Conservation (phyloP, 2,888 invertebrate species). For the Blastobasis lacticolella region DNA sequence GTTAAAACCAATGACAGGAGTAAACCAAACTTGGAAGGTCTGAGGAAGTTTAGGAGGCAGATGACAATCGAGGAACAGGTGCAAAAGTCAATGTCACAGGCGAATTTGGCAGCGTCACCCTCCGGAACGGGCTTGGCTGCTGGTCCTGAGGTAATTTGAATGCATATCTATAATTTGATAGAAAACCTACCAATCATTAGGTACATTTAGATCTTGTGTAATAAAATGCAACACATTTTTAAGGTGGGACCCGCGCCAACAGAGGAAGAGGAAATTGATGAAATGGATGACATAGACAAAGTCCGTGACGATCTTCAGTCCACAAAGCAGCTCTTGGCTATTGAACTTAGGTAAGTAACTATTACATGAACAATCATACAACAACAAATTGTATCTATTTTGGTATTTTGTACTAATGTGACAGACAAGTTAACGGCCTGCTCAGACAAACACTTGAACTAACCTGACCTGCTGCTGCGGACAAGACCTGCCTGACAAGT, state of each 20-base stretch:
- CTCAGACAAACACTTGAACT: no score
- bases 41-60: conserved; percentile 90
- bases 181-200: no score
- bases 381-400: no score
- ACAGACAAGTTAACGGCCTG: no score
- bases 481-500: neutral
- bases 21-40: conserved; percentile 86
- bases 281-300: conserved; percentile 93
- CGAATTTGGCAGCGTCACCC: conserved; percentile 71
- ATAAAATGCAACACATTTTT: conserved; percentile 8
- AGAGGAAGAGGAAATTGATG: conserved; percentile 83
- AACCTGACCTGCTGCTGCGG: no score
- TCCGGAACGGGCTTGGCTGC: conserved; percentile 42
- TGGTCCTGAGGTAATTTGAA: conserved; percentile 13
- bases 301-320: conserved; percentile 93
- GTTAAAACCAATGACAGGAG: conserved; percentile 90
- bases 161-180: neutral
- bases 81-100: conserved; percentile 85
- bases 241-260: conserved; percentile 30
- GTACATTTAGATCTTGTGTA: neutral
- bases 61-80: conserved; percentile 93
- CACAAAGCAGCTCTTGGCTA: conserved; percentile 91
- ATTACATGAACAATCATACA: no score
- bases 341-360: conserved; percentile 78
- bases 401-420: no score